Evolutionary conservation across 2,797 vertebrate genomes (phyloP).

Genomic region (Dermochelys coriacea): DNA sequence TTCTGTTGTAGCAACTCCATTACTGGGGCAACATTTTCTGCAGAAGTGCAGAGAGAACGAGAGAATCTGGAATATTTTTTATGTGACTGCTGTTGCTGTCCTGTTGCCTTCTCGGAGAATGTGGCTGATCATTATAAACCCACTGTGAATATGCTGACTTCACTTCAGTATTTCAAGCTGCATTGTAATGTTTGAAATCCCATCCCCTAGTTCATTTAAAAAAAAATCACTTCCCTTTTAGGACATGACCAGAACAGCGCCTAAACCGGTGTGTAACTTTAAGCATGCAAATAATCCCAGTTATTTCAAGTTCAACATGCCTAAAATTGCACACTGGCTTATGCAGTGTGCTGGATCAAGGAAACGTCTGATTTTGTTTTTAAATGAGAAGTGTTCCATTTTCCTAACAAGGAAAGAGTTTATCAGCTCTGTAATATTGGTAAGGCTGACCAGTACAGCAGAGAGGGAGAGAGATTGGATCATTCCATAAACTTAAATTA

Average conservation of each 20-base stretch:
- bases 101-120: slow-evolving; percentile 50
- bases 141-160: slow-evolving; percentile 8
- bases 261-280: background rate
- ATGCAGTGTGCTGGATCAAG: background rate
- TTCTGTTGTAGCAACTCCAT: slow-evolving; percentile 65
- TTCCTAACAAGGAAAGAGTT: background rate
- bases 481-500: background rate
- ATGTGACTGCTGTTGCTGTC: slow-evolving; percentile 41
- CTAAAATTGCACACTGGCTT: background rate
- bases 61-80: slow-evolving; percentile 37
- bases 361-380: background rate
- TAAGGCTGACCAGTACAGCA: background rate
- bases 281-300: background rate
- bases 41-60: slow-evolving; percentile 64
- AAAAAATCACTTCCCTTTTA: slow-evolving; percentile 22
- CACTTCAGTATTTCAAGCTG: slow-evolving; percentile 22
- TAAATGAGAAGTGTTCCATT: background rate
- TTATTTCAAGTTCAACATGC: background rate
- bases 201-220: slow-evolving; percentile 42
- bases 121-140: slow-evolving; percentile 43
- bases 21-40: slow-evolving; percentile 65
- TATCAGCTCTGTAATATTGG: background rate
- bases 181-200: slow-evolving; percentile 39
- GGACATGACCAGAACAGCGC: background rate
- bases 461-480: background rate